Evolutionary conservation across 92 coral and sea anemone genomes (phyloP).

Genomic region (Pocillopora grandis): DNA sequence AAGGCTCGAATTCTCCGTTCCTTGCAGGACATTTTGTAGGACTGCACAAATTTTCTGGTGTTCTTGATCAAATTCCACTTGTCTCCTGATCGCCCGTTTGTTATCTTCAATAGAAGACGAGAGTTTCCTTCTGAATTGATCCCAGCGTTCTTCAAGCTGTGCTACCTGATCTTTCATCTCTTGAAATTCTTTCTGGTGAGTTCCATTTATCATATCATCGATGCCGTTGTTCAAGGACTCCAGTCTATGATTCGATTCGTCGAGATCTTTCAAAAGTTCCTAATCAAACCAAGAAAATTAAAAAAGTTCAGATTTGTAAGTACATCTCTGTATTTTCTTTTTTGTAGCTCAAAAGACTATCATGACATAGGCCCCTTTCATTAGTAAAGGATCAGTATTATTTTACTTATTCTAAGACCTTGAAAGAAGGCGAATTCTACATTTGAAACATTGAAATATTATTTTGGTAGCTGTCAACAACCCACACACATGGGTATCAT

Average conservation of each 20-base stretch:
- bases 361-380: no score
- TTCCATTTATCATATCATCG: conserved; percentile 57
- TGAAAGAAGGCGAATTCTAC: no score
- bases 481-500: no score
- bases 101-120: conserved; percentile 41
- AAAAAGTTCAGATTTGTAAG: background rate
- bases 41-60: conserved; percentile 38
- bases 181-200: conserved; percentile 35
- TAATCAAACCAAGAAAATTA: background rate
- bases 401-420: no score
- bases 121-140: conserved; percentile 37
- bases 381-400: no score
- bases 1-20: conserved; percentile 23
- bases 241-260: conserved; percentile 68
- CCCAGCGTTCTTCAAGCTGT: conserved; percentile 58
- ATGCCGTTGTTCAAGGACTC: conserved; percentile 71
- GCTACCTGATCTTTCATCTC: conserved; percentile 49
- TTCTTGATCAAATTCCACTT: conserved; percentile 49
- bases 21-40: conserved; percentile 32
- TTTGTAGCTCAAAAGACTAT: no score
- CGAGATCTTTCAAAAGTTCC: conserved; percentile 74
- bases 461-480: no score
- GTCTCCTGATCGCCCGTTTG: conserved; percentile 40
- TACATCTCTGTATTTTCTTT: no score
- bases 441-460: no score